Base-by-base conservation (phyloP, 2,113 vertebrate species). In the Corythornis cristatus region DNA sequence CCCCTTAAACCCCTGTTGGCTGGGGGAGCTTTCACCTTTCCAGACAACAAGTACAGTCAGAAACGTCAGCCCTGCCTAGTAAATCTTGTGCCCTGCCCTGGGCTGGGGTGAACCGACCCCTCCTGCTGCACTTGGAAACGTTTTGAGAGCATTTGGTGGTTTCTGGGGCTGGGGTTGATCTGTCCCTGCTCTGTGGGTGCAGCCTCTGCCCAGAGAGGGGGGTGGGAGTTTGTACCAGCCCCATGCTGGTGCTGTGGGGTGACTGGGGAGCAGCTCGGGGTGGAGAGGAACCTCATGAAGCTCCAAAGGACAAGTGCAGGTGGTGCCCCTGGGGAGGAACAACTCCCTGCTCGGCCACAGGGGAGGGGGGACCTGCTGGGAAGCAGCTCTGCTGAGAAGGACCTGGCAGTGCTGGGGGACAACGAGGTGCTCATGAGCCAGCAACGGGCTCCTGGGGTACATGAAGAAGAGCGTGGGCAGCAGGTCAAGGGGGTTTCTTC, bases 221-320 rank as follows among this genome's bases (percentile, higher is more conserved):
- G 15, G 17, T 0, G 29, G 19, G 46, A 25, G 9, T 23, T 31
- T 35, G 37, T 8, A 8, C 4, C 20, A 7, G 45, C 22, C 7
- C 35, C 35, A 8, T 5, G 3, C 7, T 1, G 18, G 17, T n/a
- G 51, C 67, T 2, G 0, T 2, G 2, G 2, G 17, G 46, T 4
- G 2, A 0, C 13, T 0, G 20, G 16, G 1, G 11, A 64, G 35
- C 15, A 21, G 21, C 28, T 18, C 5, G 2, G 31, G 26, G 45
- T 4, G 23, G 40, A 18, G 61, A 28, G 25, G 62, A 45, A 43
- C 28, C 19, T 22, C 19, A 29, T 15, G 28, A 45, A n/a, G 42
- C 22, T n/a, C 29, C 45, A 19, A 42, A 65, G 62, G 40, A 19
- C 62, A 45, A 65, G 62, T 43, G 62, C 6, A 13, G 62, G 62